Evolutionary conservation across 2,113 vertebrate genomes (phyloP).

Genomic region (Aegithalos caudatus): DNA sequence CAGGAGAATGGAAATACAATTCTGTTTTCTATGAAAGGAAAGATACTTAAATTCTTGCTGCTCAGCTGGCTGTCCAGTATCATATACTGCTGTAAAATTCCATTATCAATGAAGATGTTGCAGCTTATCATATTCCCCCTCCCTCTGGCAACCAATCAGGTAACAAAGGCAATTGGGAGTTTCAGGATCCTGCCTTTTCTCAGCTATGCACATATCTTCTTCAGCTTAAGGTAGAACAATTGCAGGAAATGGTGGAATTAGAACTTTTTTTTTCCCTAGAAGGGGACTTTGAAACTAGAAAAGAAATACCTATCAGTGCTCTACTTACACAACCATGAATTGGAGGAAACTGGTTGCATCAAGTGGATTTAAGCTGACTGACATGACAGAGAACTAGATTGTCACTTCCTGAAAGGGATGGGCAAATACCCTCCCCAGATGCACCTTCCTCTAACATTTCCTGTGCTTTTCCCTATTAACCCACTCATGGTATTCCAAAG

Average conservation of each 20-base stretch:
- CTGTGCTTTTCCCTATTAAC: conserved; percentile 53
- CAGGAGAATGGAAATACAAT: background rate
- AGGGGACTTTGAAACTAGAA: conserved; percentile 68
- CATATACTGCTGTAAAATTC: conserved; percentile 63
- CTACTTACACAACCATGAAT: conserved; percentile 71
- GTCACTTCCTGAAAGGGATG: conserved; percentile 72
- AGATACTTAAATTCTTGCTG: background rate
- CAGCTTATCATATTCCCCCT: background rate
- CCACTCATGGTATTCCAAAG: background rate
- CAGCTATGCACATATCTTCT: conserved; percentile 68
- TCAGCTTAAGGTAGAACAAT: conserved; percentile 79
- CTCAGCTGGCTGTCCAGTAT: background rate
- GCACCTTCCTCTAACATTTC: conserved; percentile 72
- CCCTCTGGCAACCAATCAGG: conserved; percentile 61
- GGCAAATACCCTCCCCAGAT: conserved; percentile 71
- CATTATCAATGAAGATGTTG: conserved; percentile 48
- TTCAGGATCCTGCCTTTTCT: conserved; percentile 74
- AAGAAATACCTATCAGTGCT: conserved; percentile 63
- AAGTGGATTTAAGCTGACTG: conserved; percentile 64
- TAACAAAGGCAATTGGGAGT: conserved; percentile 71
- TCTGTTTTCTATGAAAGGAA: background rate
- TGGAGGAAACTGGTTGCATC: conserved; percentile 71
- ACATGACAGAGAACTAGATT: conserved; percentile 67
- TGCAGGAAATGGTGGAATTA: conserved; percentile 78
- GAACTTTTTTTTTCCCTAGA: conserved; percentile 64